Conservation (phyloP, 2,888 invertebrate species). For the Diarsia rubi region DNA sequence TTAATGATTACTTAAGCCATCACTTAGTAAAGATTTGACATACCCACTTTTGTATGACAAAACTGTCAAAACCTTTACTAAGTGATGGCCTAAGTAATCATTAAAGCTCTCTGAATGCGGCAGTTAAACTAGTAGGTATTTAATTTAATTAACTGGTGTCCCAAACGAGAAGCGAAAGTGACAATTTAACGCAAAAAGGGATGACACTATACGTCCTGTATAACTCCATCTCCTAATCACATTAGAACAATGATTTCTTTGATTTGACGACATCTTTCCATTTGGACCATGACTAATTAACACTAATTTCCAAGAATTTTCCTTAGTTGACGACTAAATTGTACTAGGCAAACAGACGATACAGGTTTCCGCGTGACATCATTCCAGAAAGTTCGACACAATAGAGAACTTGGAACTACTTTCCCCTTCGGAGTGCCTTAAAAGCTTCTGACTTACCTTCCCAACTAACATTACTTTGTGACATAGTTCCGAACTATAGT, state of each 20-base stretch:
- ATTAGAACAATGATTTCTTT: not conserved
- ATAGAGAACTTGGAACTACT: constrained; percentile 54
- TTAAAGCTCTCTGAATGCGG: too few relatives aligned
- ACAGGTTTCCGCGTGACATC: constrained; percentile 55
- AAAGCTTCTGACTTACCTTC: constrained; percentile 65
- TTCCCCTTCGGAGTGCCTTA: constrained; percentile 59
- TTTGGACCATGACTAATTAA: not conserved
- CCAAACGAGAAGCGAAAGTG: not conserved
- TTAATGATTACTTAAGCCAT: too few relatives aligned
- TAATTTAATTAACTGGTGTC: not conserved
- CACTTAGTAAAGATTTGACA: too few relatives aligned
- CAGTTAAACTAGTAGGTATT: too few relatives aligned
- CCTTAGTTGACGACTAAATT: constrained; percentile 7
- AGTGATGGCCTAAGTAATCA: too few relatives aligned
- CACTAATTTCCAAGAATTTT: not conserved
- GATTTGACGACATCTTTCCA: not conserved
- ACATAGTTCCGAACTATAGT: constrained; percentile 61
- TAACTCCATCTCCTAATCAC: not conserved
- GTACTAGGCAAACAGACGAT: constrained; percentile 39
- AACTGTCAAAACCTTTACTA: too few relatives aligned
- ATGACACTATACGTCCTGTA: not conserved
- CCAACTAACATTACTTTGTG: constrained; percentile 60
- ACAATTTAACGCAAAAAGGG: not conserved
- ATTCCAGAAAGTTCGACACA: constrained; percentile 53
- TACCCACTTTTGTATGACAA: too few relatives aligned